Evolutionary conservation across 2,113 vertebrate genomes (phyloP), one percentile per base, ranked within the genome.

Genomic region (Misgurnus mizolepis): DNA sequence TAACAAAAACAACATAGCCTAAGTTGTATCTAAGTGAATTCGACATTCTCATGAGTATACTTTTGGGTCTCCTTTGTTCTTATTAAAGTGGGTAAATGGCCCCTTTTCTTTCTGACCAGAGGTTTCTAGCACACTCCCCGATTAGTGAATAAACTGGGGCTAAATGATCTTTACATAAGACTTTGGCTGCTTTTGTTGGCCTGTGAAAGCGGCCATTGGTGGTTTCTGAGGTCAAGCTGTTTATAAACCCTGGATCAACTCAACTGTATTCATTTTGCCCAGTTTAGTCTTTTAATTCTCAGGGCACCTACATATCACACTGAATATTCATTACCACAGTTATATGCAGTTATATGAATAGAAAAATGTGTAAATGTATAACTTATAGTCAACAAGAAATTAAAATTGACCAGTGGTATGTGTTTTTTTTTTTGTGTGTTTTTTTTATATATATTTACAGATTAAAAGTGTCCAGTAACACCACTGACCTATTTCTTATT

Each of bases 151-250:
- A 74, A 86, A 85, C 79, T 76, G 6, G 78, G 79, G 70, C 50
- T 73, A 86, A 82, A 88, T 89, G 71, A 85, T 82, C 81, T 90
- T 91, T 87, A 88, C 88, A 76, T 85, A 88, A 60, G 73, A 69
- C 12, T 85, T 85, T 87, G 80, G 79, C 84, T 89, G 87, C 87
- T 86, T 88, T 86, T 80, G 83, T 89, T 87, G 89, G 86, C 89
- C 81, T 55, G 85, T 82, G 82, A 86, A 89, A 86, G 74, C 14
- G 67, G 53, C 78, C 55, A 81, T 81, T 45, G 86, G 85, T 80
- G 87, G 84, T 89, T 90, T 87, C 83, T 85, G 88, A 89, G 87
- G 83, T 87, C 82, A 80, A 43, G 79, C 83, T 87, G 86, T 85
- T 85, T 80, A 80, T 81, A 82, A 83, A 87, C 67, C 49, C 79